Evolutionary conservation across 2,888 invertebrate genomes (phyloP).

Genomic region (Fabriciana adippe): DNA sequence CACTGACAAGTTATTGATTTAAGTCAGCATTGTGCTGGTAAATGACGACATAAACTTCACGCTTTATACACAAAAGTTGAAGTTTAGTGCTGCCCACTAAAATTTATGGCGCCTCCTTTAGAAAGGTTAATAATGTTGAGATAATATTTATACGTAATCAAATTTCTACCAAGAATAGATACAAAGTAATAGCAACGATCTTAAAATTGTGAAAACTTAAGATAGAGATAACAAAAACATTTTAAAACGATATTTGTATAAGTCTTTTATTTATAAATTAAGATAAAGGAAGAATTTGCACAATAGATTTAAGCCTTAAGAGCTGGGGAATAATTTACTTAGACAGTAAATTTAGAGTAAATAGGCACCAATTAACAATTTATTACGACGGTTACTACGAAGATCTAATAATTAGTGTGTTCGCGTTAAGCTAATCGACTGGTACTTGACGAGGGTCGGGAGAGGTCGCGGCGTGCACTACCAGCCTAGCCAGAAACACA

Average conservation of each 20-base stretch:
- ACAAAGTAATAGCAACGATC: background rate
- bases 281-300: too few species aligned
- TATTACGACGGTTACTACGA: slow-evolving; percentile 31
- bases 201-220: background rate
- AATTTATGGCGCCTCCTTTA: slow-evolving; percentile 58
- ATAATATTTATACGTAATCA: slow-evolving; percentile 24
- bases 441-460: slow-evolving; percentile 76
- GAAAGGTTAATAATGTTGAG: slow-evolving; percentile 36
- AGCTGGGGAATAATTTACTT: slow-evolving; percentile 1
- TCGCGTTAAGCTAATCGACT: slow-evolving; percentile 76
- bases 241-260: too few species aligned
- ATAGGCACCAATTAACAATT: slow-evolving; percentile 31
- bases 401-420: slow-evolving; percentile 70
- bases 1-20: slow-evolving; percentile 14
- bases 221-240: background rate
- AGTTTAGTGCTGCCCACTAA: slow-evolving; percentile 52
- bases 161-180: slow-evolving; percentile 6
- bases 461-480: slow-evolving; percentile 60
- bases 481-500: slow-evolving; percentile 50
- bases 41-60: slow-evolving; percentile 55
- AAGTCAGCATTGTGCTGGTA: slow-evolving; percentile 41
- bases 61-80: slow-evolving; percentile 50
- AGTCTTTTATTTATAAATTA: too few species aligned
- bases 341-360: slow-evolving; percentile 9
- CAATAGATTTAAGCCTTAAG: too few species aligned